Conservation (phyloP, 2,888 invertebrate genomes). For the Caradrina clavipalpis region DNA sequence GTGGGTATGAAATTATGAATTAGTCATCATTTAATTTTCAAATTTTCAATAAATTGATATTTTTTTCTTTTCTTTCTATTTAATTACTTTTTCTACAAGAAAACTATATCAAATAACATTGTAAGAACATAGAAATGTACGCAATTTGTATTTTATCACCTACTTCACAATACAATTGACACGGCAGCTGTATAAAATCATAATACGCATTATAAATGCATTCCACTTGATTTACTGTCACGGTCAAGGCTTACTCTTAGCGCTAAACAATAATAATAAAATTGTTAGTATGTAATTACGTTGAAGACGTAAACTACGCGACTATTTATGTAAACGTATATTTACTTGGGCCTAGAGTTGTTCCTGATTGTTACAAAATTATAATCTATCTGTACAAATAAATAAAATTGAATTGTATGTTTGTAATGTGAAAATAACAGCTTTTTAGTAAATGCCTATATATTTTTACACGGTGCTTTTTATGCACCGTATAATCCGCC, state of each 20-base stretch:
- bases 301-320: constrained; percentile 2
- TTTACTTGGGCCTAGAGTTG: background rate
- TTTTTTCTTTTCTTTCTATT: too few species aligned
- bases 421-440: too few species aligned
- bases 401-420: too few species aligned
- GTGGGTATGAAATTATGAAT: too few species aligned
- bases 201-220: constrained; percentile 32
- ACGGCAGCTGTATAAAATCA: constrained; percentile 32
- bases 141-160: constrained; percentile 34
- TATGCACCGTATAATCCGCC: too few species aligned
- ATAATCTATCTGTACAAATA: too few species aligned
- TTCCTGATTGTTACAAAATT: background rate
- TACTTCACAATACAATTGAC: constrained; percentile 16
- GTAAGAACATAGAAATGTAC: constrained; percentile 11
- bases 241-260: constrained; percentile 47
- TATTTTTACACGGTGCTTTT: too few species aligned
- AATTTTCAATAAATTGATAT: too few species aligned
- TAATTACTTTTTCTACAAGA: background rate
- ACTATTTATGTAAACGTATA: background rate
- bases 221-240: constrained; percentile 58
- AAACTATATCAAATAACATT: constrained; percentile 11
- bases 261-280: constrained; percentile 28
- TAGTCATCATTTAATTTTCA: too few species aligned
- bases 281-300: constrained; percentile 1
- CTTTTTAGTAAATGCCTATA: too few species aligned